Evolutionary conservation across 1,140 invertebrate genomes (phyloP).

Genomic region (Sitophilus oryzae): DNA sequence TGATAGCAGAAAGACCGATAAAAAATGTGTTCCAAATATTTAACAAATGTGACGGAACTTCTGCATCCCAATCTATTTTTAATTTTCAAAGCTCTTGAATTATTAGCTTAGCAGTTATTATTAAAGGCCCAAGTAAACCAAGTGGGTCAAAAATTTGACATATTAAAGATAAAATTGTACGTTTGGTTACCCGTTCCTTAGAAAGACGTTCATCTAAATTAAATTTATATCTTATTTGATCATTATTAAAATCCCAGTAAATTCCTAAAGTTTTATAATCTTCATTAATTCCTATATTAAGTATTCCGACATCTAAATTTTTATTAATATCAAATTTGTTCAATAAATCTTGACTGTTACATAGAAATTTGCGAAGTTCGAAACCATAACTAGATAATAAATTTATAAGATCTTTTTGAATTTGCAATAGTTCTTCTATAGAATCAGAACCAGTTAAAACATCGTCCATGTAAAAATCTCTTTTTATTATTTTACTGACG

Average conservation of each 20-base stretch:
- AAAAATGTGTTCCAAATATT: constrained; percentile 24
- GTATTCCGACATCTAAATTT: background rate
- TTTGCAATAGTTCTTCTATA: too few species aligned
- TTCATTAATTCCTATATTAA: background rate
- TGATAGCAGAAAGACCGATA: constrained; percentile 14
- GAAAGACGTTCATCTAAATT: constrained; percentile 20
- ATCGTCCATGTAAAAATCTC: background rate
- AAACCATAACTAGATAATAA: constrained; percentile 27
- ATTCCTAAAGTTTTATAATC: constrained; percentile 1
- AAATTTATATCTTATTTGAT: constrained; percentile 35
- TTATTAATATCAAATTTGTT: background rate
- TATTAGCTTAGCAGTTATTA: constrained; percentile 41
- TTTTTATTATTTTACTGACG: constrained; percentile 2
- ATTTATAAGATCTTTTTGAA: constrained; percentile 16
- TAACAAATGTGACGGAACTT: constrained; percentile 33
- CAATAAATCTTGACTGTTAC: constrained; percentile 20
- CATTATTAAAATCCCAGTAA: background rate
- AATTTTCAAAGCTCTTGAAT: constrained; percentile 43
- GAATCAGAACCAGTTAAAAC: background rate
- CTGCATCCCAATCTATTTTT: constrained; percentile 43
- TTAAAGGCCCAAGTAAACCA: constrained; percentile 38
- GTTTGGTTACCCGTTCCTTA: constrained; percentile 32
- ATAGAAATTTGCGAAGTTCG: constrained; percentile 32
- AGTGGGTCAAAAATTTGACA: constrained; percentile 31
- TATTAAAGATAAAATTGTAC: constrained; percentile 35